These are phyloP conservation scores for Stegana nigrithorax DNA, from an alignment of 2,888 invertebrate genomes.

Conservation along the genomic window DNA sequence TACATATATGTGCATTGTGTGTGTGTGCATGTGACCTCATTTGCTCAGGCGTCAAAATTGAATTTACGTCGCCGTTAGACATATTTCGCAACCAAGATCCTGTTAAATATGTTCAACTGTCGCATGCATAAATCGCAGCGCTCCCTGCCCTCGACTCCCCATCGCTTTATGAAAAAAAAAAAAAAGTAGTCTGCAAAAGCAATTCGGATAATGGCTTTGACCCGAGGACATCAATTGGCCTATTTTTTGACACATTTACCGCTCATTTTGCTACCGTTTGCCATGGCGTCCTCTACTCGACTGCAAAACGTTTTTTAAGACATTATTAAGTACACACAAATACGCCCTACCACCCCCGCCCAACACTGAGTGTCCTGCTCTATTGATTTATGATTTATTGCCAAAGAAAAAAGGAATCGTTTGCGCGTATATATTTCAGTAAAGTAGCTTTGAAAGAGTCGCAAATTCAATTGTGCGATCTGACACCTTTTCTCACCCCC, in stretches of 20 bases:
- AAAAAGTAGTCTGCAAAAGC: slow-evolving; percentile 57
- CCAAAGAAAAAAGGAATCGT: slow-evolving; percentile 30
- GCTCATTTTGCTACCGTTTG: neutral
- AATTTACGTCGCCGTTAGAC: slow-evolving; percentile 43
- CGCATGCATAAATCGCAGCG: neutral
- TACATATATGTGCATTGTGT: no score
- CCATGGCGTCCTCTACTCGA: slow-evolving; percentile 3
- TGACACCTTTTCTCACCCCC: neutral
- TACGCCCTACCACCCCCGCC: slow-evolving; percentile 15
- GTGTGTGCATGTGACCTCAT: slow-evolving; percentile 31
- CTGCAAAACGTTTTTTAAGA: slow-evolving; percentile 59
- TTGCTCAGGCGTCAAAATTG: slow-evolving; percentile 48
- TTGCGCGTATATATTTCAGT: slow-evolving; percentile 49
- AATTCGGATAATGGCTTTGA: slow-evolving; percentile 59
- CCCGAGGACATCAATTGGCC: slow-evolving; percentile 61
- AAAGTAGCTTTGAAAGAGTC: slow-evolving; percentile 37
- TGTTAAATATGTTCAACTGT: slow-evolving; percentile 20
- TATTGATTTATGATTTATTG: slow-evolving; percentile 66
- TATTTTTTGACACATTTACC: slow-evolving; percentile 49
- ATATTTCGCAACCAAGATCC: slow-evolving; percentile 15
- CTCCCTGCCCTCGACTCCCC: no score
- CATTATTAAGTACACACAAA: slow-evolving; percentile 58
- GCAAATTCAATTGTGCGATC: slow-evolving; percentile 50
- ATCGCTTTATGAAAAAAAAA: no score
- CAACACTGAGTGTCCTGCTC: neutral